phyloP scores from a whole-genome alignment of 2,797 vertebrate species.

The Scleropages formosus region DNA sequence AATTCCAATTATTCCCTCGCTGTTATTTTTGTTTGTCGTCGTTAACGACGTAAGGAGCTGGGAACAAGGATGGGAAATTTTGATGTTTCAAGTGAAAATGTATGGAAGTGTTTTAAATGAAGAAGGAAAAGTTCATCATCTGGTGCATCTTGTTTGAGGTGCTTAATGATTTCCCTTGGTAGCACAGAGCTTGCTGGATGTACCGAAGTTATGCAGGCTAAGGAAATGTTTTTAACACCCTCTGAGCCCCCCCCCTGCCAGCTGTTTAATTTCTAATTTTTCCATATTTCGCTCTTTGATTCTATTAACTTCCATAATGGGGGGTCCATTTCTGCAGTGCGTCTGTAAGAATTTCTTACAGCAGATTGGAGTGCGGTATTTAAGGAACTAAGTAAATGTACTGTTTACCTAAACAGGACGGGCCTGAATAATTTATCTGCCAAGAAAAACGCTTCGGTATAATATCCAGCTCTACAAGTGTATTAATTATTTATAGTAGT shows the following conservation, averaged over 20 bases:
- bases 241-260: no score
- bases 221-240: slow-evolving; percentile 35
- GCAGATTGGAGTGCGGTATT: no score
- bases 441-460: no score
- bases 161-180: not conserved
- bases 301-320: slow-evolving; percentile 11
- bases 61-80: not conserved
- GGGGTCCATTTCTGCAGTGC: not conserved
- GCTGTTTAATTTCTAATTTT: no score
- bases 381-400: no score
- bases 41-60: no score
- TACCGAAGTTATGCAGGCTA: not conserved
- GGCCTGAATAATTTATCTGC: no score
- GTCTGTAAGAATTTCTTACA: no score
- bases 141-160: not conserved
- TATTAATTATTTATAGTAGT: no score
- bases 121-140: not conserved
- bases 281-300: slow-evolving; percentile 29
- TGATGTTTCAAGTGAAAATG: not conserved
- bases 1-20: not conserved
- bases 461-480: no score
- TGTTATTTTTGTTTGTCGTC: no score
- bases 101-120: not conserved
- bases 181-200: not conserved
- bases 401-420: no score